A percentile compares a stretch with the other conserved stretches of the same genome.
These are phyloP conservation scores for Silurus lanzhouensis DNA, from an alignment of 2,797 vertebrate species.

Conservation along the genomic window DNA sequence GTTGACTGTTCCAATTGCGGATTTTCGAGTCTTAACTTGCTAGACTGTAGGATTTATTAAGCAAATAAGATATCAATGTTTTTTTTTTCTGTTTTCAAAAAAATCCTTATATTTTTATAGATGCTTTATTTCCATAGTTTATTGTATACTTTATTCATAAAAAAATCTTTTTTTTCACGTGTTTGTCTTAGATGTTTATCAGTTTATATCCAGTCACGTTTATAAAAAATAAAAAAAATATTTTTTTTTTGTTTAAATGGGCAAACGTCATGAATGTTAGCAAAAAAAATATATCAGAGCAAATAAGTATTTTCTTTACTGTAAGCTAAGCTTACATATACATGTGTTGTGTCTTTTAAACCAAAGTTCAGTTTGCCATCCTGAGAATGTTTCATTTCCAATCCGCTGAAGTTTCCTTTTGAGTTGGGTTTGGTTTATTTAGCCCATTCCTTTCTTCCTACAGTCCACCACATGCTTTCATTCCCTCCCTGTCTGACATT, in stretches of 20 bases:
- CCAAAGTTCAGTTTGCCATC: slow-evolving; percentile 83
- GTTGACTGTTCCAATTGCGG: slow-evolving; percentile 77
- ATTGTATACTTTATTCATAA: slow-evolving; percentile 75
- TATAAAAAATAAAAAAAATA: slow-evolving; percentile 58
- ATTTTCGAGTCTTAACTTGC: slow-evolving; percentile 67
- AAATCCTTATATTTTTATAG: slow-evolving; percentile 84
- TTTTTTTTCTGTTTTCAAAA: slow-evolving; percentile 52
- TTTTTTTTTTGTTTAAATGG: slow-evolving; percentile 39
- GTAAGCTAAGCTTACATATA: slow-evolving; percentile 69
- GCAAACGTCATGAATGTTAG: slow-evolving; percentile 65
- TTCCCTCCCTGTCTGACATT: slow-evolving; percentile 72
- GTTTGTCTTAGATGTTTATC: slow-evolving; percentile 73
- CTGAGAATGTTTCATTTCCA: slow-evolving; percentile 74
- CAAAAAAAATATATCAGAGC: slow-evolving; percentile 50
- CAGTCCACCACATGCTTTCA: slow-evolving; percentile 71
- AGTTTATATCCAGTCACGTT: slow-evolving; percentile 71
- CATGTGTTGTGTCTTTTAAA: slow-evolving; percentile 72
- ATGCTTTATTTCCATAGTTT: slow-evolving; percentile 81
- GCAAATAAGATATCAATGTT: slow-evolving; percentile 68
- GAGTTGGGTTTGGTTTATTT: slow-evolving; percentile 41
- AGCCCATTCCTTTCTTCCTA: slow-evolving; percentile 52
- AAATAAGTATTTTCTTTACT: slow-evolving; percentile 75
- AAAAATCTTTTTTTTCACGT: slow-evolving; percentile 68
- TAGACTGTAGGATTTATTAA: slow-evolving; percentile 63
- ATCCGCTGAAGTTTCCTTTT: slow-evolving; percentile 38